Evolutionary conservation across 2,888 invertebrate species (phyloP).

Genomic region (Archaeoteleia sp.): DNA sequence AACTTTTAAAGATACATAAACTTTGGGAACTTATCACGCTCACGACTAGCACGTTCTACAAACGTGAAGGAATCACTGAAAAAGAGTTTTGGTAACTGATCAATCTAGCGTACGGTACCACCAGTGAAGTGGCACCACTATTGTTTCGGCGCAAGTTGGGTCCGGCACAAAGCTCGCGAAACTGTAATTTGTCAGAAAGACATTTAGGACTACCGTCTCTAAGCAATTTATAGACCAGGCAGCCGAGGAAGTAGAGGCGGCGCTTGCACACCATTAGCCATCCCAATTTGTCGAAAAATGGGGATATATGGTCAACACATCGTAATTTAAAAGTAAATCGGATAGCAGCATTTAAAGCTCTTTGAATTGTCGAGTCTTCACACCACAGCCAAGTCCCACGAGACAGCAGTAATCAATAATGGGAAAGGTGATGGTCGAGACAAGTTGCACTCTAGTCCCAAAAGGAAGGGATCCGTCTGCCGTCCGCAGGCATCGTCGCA

Average conservation of each 20-base stretch:
- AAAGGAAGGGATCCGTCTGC: background rate
- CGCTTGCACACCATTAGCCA: background rate
- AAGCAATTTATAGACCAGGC: background rate
- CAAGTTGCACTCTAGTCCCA: no score
- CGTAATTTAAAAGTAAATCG: slow-evolving; percentile 7
- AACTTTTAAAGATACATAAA: no score
- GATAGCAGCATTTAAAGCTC: slow-evolving; percentile 2
- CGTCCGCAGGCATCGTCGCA: background rate
- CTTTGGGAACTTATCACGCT: no score
- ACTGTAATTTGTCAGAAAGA: background rate
- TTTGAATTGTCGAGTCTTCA: background rate
- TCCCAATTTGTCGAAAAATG: background rate
- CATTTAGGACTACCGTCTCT: background rate
- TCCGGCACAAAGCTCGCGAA: no score
- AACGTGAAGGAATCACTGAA: no score
- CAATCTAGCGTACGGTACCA: no score
- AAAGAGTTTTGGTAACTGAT: no score
- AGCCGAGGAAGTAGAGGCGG: background rate
- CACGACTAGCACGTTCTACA: no score
- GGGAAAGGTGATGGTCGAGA: background rate
- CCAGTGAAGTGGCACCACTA: no score
- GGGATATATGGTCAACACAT: background rate
- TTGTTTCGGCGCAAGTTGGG: no score
- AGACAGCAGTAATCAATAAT: slow-evolving; percentile 8
- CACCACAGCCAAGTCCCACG: background rate